phyloP scores from a whole-genome alignment of 2,797 vertebrate genomes.

The Melanotaenia trifasciata region DNA sequence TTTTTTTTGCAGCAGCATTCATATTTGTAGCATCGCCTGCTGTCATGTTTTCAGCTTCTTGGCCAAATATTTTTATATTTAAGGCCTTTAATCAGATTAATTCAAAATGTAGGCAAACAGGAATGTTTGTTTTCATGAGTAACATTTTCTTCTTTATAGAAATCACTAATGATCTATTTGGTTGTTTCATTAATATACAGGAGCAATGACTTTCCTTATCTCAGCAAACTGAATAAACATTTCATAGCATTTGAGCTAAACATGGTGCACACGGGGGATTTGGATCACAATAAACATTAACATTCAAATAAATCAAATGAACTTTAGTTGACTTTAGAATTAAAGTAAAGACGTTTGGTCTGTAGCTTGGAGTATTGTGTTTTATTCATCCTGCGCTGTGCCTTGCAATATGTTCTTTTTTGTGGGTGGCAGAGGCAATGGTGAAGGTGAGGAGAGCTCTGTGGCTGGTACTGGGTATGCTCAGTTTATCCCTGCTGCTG shows the following conservation, averaged over 20 bases:
- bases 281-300: too few species aligned
- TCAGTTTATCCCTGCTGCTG: constrained; percentile 78
- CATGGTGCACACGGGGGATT: too few species aligned
- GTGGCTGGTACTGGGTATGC: constrained; percentile 74
- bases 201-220: not conserved
- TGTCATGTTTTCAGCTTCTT: not conserved
- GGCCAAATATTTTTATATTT: not conserved
- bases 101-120: not conserved
- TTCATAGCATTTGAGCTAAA: constrained; percentile 4
- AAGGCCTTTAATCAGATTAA: not conserved
- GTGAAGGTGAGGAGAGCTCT: constrained; percentile 58
- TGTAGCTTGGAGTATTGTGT: not conserved
- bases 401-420: constrained; percentile 9
- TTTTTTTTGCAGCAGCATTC: not conserved
- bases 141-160: not conserved
- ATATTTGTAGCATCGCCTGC: not conserved
- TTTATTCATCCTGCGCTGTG: not conserved
- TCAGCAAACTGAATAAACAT: not conserved
- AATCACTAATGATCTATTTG: not conserved
- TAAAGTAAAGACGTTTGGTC: too few species aligned
- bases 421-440: constrained; percentile 56
- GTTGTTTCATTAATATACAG: not conserved
- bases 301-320: too few species aligned
- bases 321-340: too few species aligned
- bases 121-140: not conserved